Evolutionary conservation across 2,888 invertebrate genomes (phyloP).

Genomic region (Andrena haemorrhoa): DNA sequence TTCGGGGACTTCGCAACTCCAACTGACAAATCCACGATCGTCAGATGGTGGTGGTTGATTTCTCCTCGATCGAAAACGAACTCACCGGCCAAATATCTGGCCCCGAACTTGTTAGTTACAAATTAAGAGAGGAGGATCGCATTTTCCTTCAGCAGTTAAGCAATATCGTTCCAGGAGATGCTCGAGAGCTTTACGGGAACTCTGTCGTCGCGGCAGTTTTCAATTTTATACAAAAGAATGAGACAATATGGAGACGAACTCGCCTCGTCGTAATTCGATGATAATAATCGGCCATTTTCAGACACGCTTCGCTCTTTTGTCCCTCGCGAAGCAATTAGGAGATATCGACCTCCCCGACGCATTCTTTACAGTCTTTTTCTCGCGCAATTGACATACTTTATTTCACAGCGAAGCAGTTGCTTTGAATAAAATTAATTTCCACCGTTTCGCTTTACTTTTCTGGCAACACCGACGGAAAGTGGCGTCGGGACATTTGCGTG

Average conservation of each 20-base stretch:
- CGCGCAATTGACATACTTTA: conserved; percentile 7
- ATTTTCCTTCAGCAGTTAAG: conserved; percentile 17
- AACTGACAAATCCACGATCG: too few relatives aligned
- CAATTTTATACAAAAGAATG: conserved; percentile 23
- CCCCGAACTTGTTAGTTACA: conserved; percentile 65
- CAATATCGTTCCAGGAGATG: conserved; percentile 29
- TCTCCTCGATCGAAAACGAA: too few relatives aligned
- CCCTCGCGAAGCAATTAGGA: conserved; percentile 39
- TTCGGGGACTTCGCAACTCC: too few relatives aligned
- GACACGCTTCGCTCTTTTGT: conserved; percentile 29
- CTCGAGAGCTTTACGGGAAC: conserved; percentile 36
- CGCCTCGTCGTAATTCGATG: conserved; percentile 26
- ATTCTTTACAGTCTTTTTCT: conserved; percentile 26
- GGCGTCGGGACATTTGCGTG: neutral
- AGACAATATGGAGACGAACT: conserved; percentile 9
- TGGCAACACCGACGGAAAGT: neutral
- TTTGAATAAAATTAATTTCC: conserved; percentile 26
- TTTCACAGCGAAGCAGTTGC: neutral
- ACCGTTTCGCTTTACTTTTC: neutral
- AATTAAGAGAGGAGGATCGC: conserved; percentile 53
- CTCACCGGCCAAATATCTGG: too few relatives aligned
- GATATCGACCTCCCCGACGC: conserved; percentile 29
- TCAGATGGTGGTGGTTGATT: too few relatives aligned
- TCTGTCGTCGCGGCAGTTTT: conserved; percentile 15
- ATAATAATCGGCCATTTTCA: conserved; percentile 44